Base-by-base conservation (phyloP, 2,888 invertebrate genomes). In the Erebia epiphron region DNA sequence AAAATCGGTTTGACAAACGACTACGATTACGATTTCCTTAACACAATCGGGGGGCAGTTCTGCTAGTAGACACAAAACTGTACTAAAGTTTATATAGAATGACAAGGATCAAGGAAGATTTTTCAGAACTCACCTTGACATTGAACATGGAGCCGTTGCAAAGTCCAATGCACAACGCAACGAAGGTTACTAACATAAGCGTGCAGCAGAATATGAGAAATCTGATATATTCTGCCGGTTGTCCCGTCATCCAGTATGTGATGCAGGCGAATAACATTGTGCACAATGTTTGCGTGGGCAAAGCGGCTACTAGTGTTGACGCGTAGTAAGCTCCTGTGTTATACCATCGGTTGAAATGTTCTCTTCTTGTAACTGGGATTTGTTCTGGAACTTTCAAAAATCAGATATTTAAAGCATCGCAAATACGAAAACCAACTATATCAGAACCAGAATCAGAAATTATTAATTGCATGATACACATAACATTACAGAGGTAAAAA, bases 291-390 rank as follows among this genome's bases (percentile, higher is more conserved):
- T 98, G 98, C 75, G 96, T 95, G 0, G 98, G 98, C 77, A 98
- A 92, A 81, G 98, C 97, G 0, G 97, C 95, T 65, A 97, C 86
- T 7, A 97, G 95, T 62, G 96, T 96, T 11, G 98, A 96, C 21
- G 96, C 86, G 83, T 97, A 98, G 87, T 97, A 98, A 0, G 97
- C 96, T 64, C 96, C 95, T 2, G 98, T 90, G 21, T 97, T 97
- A 88, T 98, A 98, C 98, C 98, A 98, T 71, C 97, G 95, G 89
- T 98, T 98, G 80, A 98, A 96, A 83, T 98, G 97, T 83, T 98
- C 98, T 64, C 97, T 92, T 3, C 95, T 95, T 68, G 97, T 95
- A 70, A 97, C 95, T 16, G 96, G 96, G 87, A 98, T 94, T 90
- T 98, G 97, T 81, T 96, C 90, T 49, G 98, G 98, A 95, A 98